A percentile compares a stretch with the other conserved stretches of the same genome.
Evolutionary conservation across 2,888 invertebrate genomes (phyloP).

Genomic region (Camponotus fellah): DNA sequence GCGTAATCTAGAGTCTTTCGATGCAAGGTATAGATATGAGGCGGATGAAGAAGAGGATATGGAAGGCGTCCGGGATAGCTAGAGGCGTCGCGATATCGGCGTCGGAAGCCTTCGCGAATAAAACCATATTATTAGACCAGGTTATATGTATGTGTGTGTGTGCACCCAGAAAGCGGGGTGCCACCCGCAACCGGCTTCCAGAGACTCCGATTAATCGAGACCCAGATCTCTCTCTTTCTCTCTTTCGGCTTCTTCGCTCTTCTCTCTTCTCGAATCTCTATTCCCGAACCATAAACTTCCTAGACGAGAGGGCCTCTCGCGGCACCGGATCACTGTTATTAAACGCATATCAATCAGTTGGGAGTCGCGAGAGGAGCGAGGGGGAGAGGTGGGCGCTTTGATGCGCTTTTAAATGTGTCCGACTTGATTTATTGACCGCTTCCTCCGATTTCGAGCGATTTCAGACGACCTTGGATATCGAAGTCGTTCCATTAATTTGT

Average conservation of each 20-base stretch:
- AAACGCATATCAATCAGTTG: slow-evolving; percentile 84
- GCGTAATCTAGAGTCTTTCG: background rate
- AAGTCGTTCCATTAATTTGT: slow-evolving; percentile 67
- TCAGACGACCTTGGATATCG: slow-evolving; percentile 65
- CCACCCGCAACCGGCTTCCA: slow-evolving; percentile 78
- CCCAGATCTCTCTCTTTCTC: slow-evolving; percentile 49
- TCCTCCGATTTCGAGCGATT: slow-evolving; percentile 72
- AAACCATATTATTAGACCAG: slow-evolving; percentile 82
- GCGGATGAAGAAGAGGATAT: slow-evolving; percentile 63
- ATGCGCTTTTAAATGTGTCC: slow-evolving; percentile 83
- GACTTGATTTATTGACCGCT: slow-evolving; percentile 81
- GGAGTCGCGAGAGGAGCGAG: slow-evolving; percentile 28
- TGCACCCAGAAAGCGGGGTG: slow-evolving; percentile 68
- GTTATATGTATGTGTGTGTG: slow-evolving; percentile 59
- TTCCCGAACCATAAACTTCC: slow-evolving; percentile 72
- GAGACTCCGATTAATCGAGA: slow-evolving; percentile 75
- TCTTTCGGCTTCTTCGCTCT: background rate
- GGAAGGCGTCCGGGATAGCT: slow-evolving; percentile 74
- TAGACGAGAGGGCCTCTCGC: slow-evolving; percentile 66
- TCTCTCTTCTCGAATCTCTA: slow-evolving; percentile 37
- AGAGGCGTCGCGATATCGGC: slow-evolving; percentile 77
- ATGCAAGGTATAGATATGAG: slow-evolving; percentile 52
- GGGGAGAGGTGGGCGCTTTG: slow-evolving; percentile 55
- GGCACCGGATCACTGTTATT: slow-evolving; percentile 82
- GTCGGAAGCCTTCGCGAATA: slow-evolving; percentile 80